Percentiles rank a stretch among this genome's conserved stretches.
Conservation (phyloP, 1,140 invertebrate genomes). For the Dreissena rostriformis region DNA sequence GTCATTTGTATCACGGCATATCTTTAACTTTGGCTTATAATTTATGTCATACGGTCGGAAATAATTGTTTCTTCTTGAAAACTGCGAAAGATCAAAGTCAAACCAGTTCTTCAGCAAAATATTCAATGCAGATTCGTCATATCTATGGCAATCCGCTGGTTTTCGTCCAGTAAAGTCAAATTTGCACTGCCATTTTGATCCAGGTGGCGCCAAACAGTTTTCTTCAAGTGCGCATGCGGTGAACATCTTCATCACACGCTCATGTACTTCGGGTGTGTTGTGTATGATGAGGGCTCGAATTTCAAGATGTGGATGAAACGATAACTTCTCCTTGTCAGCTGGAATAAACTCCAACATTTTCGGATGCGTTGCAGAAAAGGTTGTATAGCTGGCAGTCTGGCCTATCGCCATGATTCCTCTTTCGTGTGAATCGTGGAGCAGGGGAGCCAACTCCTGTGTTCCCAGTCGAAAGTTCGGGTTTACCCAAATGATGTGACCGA, state of each 20-base stretch:
- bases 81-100: conserved; percentile 28
- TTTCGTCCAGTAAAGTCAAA: conserved; percentile 52
- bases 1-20: conserved; percentile 25
- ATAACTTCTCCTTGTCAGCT: conserved; percentile 29
- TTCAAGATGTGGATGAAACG: conserved; percentile 41
- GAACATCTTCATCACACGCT: conserved; percentile 45
- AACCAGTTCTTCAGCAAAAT: conserved; percentile 55
- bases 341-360: conserved; percentile 52
- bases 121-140: conserved; percentile 55
- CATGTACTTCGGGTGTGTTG: conserved; percentile 41
- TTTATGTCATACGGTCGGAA: conserved; percentile 24
- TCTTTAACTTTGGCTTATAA: conserved; percentile 31
- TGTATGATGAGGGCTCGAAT: conserved; percentile 50
- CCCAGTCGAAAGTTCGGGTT: conserved; percentile 35
- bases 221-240: conserved; percentile 48
- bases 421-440: conserved; percentile 58
- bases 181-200: conserved; percentile 44
- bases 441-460: conserved; percentile 24
- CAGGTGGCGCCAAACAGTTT: conserved; percentile 41
- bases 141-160: conserved; percentile 50
- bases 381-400: conserved; percentile 35
- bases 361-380: conserved; percentile 43
- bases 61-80: conserved; percentile 28
- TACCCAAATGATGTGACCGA: conserved; percentile 45
- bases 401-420: conserved; percentile 28